Evolutionary conservation across 2,113 vertebrate species (phyloP).

Genomic region (Ophthalmolycus amberensis): DNA sequence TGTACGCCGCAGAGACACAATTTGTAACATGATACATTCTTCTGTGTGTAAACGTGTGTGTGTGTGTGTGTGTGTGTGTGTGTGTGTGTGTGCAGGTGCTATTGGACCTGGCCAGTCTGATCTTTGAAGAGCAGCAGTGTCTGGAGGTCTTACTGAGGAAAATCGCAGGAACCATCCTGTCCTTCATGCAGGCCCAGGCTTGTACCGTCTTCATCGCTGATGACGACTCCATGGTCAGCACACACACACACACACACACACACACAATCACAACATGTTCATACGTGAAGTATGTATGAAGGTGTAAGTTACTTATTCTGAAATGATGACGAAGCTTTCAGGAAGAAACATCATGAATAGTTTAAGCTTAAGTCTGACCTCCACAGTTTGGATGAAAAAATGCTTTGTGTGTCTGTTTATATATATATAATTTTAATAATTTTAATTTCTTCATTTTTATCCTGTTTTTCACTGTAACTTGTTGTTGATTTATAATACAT

Average conservation of each 20-base stretch:
- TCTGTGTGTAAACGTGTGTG: not conserved
- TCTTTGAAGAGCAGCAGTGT: constrained; percentile 97
- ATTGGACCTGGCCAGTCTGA: constrained; percentile 94
- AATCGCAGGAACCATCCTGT: constrained; percentile 95
- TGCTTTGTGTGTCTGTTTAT: too few species aligned
- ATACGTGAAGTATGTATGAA: not conserved
- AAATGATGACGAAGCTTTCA: not conserved
- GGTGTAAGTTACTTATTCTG: not conserved
- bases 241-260: not conserved
- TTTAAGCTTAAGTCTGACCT: not conserved
- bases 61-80: constrained; percentile 12
- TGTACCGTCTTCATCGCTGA: constrained; percentile 96
- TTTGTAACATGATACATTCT: not conserved
- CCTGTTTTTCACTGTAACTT: too few species aligned
- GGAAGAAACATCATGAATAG: not conserved
- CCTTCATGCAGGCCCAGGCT: constrained; percentile 96
- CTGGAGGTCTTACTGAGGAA: constrained; percentile 95
- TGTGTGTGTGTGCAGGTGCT: constrained; percentile 86
- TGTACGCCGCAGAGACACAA: not conserved
- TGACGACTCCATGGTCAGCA: constrained; percentile 89
- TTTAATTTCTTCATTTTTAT: too few species aligned
- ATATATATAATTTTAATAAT: too few species aligned
- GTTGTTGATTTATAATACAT: too few species aligned
- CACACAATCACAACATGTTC: not conserved
- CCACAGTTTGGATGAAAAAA: too few species aligned